phyloP scores from a whole-genome alignment of 2,888 invertebrate species.

The Escarpia spicata region DNA sequence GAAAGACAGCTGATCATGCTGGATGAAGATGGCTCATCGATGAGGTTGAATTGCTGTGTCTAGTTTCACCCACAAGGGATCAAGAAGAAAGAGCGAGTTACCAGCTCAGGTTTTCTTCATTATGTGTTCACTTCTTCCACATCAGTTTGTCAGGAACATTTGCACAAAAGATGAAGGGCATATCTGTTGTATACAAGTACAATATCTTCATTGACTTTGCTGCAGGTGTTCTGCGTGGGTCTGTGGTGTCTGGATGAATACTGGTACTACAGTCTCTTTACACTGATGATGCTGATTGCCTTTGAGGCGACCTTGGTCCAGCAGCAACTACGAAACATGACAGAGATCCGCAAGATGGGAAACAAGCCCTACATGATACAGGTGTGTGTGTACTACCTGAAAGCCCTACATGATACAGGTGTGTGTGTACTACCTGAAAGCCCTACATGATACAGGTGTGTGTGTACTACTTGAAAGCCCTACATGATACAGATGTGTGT shows the following conservation, averaged over 20 bases:
- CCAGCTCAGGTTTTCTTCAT: too few species aligned
- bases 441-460: too few species aligned
- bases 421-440: too few species aligned
- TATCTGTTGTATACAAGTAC: too few species aligned
- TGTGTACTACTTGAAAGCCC: too few species aligned
- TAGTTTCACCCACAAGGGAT: too few species aligned
- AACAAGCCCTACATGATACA: constrained; percentile 92
- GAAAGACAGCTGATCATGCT: not conserved
- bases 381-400: constrained; percentile 61
- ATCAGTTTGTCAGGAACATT: too few species aligned
- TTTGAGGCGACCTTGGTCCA: constrained; percentile 98
- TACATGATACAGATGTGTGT: too few species aligned
- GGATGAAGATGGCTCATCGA: not conserved
- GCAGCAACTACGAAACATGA: constrained; percentile 97
- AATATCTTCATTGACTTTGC: not conserved
- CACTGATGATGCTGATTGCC: constrained; percentile 91
- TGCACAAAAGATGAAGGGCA: not conserved
- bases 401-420: too few species aligned
- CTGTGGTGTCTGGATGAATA: constrained; percentile 99
- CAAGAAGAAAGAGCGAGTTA: constrained; percentile 35
- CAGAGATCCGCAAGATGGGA: constrained; percentile 99
- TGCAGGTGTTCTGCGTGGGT: constrained; percentile 89
- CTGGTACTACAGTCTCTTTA: constrained; percentile 97
- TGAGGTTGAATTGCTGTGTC: too few species aligned
- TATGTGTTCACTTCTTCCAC: too few species aligned